These are phyloP conservation scores for Poecile montanus DNA, from an alignment of 2,797 vertebrate species.

Conservation along the genomic window DNA sequence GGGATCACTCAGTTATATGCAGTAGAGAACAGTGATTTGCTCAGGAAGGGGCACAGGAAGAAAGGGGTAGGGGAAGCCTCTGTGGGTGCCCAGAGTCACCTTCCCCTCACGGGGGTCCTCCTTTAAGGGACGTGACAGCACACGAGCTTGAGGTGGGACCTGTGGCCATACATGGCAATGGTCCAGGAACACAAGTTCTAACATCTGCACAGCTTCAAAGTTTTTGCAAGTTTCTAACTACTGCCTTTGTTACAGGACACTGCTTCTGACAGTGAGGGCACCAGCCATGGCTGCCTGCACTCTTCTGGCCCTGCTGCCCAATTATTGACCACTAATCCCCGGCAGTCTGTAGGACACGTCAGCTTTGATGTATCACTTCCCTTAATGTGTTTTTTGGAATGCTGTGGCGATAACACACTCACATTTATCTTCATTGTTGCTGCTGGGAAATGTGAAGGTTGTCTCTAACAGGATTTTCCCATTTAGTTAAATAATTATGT, in stretches of 20 bases:
- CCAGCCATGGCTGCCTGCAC: not conserved
- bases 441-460: conserved; percentile 57
- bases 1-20: not conserved
- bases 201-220: not conserved
- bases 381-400: conserved; percentile 45
- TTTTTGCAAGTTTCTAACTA: not conserved
- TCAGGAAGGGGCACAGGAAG: no score
- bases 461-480: conserved; percentile 15
- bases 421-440: conserved; percentile 26
- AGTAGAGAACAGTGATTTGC: not conserved
- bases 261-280: not conserved
- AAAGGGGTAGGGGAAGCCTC: not conserved
- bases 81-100: not conserved
- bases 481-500: conserved; percentile 25
- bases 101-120: not conserved
- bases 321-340: conserved; percentile 15
- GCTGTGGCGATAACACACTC: not conserved
- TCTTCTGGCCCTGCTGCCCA: not conserved
- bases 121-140: not conserved
- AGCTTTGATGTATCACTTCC: conserved; percentile 34
- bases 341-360: conserved; percentile 2
- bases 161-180: not conserved
- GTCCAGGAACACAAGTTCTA: not conserved
- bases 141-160: not conserved
- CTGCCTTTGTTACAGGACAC: not conserved